Evolutionary conservation across 2,797 vertebrate species (phyloP), one percentile per base, ranked within the genome.

Genomic region (Morelia viridis): DNA sequence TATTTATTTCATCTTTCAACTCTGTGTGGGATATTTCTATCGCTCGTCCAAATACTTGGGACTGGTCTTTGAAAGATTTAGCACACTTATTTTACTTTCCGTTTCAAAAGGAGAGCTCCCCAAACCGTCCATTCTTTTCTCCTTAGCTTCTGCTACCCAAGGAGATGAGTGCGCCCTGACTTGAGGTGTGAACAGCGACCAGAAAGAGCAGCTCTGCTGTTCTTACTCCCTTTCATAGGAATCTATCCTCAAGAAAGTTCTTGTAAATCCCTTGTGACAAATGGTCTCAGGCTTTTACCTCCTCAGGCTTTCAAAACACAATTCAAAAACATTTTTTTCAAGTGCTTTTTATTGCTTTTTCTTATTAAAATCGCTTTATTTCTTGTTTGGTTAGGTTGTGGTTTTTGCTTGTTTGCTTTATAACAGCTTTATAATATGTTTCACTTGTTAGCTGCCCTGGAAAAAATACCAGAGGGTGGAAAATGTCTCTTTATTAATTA

Each of bases 1-100:
- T 2, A 85, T 50, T 56, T 2, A 83, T 56, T 80, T 41, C 17
- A 0, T 68, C 46, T 85, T 35, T 91, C n/a, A 93, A 90, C 41
- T 7, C 89, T 87, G 87, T 65, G 53, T 71, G 46, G 26, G 28
- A 93, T 61, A 10, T n/a, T 90, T 93, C 83, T 24, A n/a, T 91
- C 15, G 26, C 41, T 31, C 13, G 31, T 5, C n/a, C 65, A 68
- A 31, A 68, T 31, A 68, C n/a, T 68, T 68, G 62, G 62, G 62
- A 11, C 28, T 64, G 65, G 13, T 17, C 15, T 68, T 31, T 68
- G 31, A 68, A 68, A 68, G 13, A 68, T 68, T 50, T 93, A 90
- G 0, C 0, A 86, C 13, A 85, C 41, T 26, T 46, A 83, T 9
- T 60, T 57, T n/a, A n/a, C 28, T 31, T 68, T 68, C 65, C 31